Evolutionary conservation across 1,140 invertebrate species (phyloP).

Genomic region (Gryon sp.): DNA sequence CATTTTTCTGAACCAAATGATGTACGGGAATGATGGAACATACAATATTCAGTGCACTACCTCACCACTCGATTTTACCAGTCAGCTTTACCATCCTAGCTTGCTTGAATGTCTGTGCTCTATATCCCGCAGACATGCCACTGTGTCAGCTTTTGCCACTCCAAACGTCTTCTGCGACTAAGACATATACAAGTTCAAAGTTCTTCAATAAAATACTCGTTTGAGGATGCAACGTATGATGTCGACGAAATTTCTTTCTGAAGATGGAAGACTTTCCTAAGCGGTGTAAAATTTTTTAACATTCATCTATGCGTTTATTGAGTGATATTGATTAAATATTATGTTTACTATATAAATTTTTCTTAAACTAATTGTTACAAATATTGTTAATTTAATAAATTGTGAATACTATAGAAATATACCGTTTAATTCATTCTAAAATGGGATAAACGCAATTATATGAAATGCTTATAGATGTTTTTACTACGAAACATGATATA

Average conservation of each 20-base stretch:
- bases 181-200: slow-evolving; percentile 63
- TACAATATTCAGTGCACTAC: slow-evolving; percentile 68
- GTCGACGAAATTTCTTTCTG: slow-evolving; percentile 49
- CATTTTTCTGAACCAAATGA: slow-evolving; percentile 66
- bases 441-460: no score
- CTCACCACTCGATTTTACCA: slow-evolving; percentile 66
- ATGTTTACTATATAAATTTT: no score
- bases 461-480: no score
- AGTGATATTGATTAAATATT: no score
- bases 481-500: no score
- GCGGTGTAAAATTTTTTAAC: slow-evolving; percentile 48
- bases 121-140: slow-evolving; percentile 59
- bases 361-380: no score
- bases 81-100: slow-evolving; percentile 62
- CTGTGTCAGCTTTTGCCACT: slow-evolving; percentile 62
- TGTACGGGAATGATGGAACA: slow-evolving; percentile 66
- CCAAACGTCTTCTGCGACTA: slow-evolving; percentile 57
- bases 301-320: slow-evolving; percentile 25
- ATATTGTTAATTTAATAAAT: no score
- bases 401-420: no score
- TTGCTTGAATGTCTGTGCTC: slow-evolving; percentile 58
- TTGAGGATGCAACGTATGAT: slow-evolving; percentile 58
- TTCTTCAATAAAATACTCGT: slow-evolving; percentile 65
- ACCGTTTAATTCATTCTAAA: no score
- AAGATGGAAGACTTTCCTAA: slow-evolving; percentile 49